Evolutionary conservation across 2,888 invertebrate species (phyloP).

Genomic region (Pelosia muscerda): DNA sequence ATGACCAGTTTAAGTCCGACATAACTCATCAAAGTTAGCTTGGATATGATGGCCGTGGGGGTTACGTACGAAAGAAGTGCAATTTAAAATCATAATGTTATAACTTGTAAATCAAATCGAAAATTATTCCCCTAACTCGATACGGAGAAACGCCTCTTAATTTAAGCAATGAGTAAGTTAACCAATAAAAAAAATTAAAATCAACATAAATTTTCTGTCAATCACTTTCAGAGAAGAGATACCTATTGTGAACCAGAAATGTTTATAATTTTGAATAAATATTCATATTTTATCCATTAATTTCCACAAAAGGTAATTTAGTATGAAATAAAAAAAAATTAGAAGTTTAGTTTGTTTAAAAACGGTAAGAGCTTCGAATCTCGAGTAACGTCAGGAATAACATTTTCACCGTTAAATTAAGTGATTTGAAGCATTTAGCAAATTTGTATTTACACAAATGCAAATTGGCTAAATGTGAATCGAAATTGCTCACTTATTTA

Average conservation of each 20-base stretch:
- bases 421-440: background rate
- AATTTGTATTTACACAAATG: no score
- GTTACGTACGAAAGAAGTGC: no score
- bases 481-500: background rate
- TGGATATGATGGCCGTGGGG: no score
- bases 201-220: background rate
- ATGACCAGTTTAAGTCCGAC: no score
- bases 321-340: background rate
- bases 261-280: background rate
- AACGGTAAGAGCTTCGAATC: background rate
- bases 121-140: no score
- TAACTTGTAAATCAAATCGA: no score
- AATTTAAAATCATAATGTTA: no score
- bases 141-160: no score
- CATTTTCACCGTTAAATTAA: background rate
- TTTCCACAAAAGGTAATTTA: background rate
- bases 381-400: background rate
- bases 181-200: background rate
- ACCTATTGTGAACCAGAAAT: background rate
- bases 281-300: conserved; percentile 2
- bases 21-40: no score
- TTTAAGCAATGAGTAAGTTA: no score
- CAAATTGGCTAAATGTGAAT: background rate
- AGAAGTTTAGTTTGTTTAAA: background rate
- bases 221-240: background rate